Evolutionary conservation across 2,113 vertebrate species (phyloP), one percentile per base, ranked within the genome.

Genomic region (Bufo gargarizans): DNA sequence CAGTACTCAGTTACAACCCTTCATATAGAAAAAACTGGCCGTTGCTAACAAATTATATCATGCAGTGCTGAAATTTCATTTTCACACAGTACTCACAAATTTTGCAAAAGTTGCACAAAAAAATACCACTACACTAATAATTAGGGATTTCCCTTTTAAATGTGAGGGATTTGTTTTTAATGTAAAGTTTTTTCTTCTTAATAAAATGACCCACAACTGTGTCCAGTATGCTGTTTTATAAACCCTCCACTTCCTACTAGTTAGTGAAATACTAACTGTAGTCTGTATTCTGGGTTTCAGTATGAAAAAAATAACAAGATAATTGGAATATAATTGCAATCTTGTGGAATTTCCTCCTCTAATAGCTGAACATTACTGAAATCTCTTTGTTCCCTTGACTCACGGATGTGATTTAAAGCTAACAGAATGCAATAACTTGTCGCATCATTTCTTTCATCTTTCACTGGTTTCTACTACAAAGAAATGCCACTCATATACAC

Each of bases 291-390:
- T 19, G 16, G 19, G 47, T 10, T 77, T 77, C 47, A 33, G 1
- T 77, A 53, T 6, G 9, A 49, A 2, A 77, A 33, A 22, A 8
- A 77, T 56, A 79, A 56, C 19, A 79, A 22, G 11, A 11, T 79
- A 79, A 79, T 79, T 79, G 77, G 53, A 79, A 58, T 79, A 67
- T 74, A 85, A 85, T 85, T 85, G 65, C 67, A 58, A 58, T 58
- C 17, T 53, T 74, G 83, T 85, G 83, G 83, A 85, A 74, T 58
- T 74, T 85, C 63, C 67, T 33, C 33, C 69, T 45, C 53, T 85
- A 33, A 19, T 16, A 74, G 67, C 33, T 74, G 50, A 85, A 56
- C n/a, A 74, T 74, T 74, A 74, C 16, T 55, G 82, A 72, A 84
- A 67, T 50, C 61, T 33, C 20, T 84, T 43, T 84, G 82, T 84